Evolutionary conservation across 2,113 vertebrate species (phyloP).

Genomic region (Spermophilus dauricus): DNA sequence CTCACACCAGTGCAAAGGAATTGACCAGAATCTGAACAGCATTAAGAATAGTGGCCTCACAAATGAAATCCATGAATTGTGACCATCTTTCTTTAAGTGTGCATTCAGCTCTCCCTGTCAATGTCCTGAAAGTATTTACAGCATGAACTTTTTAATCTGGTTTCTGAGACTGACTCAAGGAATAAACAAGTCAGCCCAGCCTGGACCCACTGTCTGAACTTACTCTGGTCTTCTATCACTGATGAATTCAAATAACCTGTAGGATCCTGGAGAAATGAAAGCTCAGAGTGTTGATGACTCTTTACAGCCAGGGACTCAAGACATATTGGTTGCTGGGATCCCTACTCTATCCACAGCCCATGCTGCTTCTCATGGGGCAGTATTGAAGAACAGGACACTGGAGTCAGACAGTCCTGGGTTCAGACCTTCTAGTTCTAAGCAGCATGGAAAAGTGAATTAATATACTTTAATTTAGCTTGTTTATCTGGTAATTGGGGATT

Average conservation of each 20-base stretch:
- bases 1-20: background rate
- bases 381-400: background rate
- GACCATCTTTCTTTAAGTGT: background rate
- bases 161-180: background rate
- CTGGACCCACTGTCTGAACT: background rate
- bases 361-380: background rate
- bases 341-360: background rate
- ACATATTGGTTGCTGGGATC: background rate
- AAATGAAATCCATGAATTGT: background rate
- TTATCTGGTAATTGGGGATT: background rate
- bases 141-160: background rate
- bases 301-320: background rate
- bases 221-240: background rate
- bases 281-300: background rate
- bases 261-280: background rate
- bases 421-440: background rate
- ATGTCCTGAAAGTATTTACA: background rate
- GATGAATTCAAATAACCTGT: background rate
- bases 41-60: background rate
- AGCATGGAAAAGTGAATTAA: background rate
- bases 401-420: background rate
- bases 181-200: background rate
- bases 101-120: background rate
- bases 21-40: background rate
- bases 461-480: background rate